Evolutionary conservation across 2,888 invertebrate genomes (phyloP).

Genomic region (Gymnoscelis rufifasciata): DNA sequence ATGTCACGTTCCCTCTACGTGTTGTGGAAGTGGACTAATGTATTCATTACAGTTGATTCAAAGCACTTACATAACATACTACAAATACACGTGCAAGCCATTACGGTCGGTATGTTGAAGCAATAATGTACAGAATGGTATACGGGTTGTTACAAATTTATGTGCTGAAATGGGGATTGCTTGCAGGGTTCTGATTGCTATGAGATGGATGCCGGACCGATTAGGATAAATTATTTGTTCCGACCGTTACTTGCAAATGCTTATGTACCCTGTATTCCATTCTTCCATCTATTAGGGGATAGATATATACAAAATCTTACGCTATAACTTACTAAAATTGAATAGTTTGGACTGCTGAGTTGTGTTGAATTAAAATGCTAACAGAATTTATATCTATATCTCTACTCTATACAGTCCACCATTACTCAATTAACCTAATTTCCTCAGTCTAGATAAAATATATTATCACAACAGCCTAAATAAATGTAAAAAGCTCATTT

Average conservation of each 20-base stretch:
- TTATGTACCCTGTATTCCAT: too few species aligned
- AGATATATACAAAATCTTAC: too few species aligned
- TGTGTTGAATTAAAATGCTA: too few species aligned
- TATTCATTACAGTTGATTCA: slow-evolving; percentile 31
- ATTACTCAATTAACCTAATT: background rate
- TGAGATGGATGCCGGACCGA: slow-evolving; percentile 1
- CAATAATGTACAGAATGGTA: slow-evolving; percentile 9
- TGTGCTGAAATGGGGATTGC: slow-evolving; percentile 12
- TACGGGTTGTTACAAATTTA: slow-evolving; percentile 8
- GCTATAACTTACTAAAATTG: too few species aligned
- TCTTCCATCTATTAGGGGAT: too few species aligned
- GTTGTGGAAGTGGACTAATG: slow-evolving; percentile 25
- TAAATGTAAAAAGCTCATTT: slow-evolving; percentile 3
- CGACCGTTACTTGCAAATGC: too few species aligned
- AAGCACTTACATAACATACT: slow-evolving; percentile 25
- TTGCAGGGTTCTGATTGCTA: slow-evolving; percentile 8
- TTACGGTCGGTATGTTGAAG: slow-evolving; percentile 9
- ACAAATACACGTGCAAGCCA: slow-evolving; percentile 19
- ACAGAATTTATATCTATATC: too few species aligned
- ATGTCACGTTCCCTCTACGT: slow-evolving; percentile 20
- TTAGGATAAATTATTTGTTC: background rate
- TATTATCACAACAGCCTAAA: background rate
- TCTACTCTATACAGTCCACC: background rate
- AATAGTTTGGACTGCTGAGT: too few species aligned
- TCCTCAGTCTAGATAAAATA: background rate